A percentile compares a stretch with the other conserved stretches of the same genome.
Evolutionary conservation across 37 sponge, comb jelly and placozoan species (phyloP).

Genomic region (Theonella swinhoei): DNA sequence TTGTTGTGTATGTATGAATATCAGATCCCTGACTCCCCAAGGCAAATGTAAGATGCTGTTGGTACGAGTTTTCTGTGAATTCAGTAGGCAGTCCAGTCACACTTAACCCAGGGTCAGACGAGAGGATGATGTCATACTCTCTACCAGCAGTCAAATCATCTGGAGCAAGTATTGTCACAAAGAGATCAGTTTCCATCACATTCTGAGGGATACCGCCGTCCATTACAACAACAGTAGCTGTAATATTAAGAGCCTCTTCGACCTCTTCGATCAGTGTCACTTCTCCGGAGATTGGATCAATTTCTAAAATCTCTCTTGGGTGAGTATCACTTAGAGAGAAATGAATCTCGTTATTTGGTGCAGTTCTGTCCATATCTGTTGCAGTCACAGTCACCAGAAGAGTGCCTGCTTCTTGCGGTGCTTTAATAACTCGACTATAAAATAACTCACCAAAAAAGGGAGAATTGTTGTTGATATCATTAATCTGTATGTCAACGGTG

Average conservation of each 20-base stretch:
- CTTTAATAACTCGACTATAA: conserved; percentile 28
- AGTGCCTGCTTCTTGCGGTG: conserved; percentile 13
- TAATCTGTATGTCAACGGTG: conserved; percentile 14
- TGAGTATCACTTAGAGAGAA: conserved; percentile 20
- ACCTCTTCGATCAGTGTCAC: conserved; percentile 6
- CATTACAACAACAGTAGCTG: conserved; percentile 23
- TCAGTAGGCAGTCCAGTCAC: conserved; percentile 12
- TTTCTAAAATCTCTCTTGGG: conserved; percentile 19
- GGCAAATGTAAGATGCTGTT: conserved; percentile 50
- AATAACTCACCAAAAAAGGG: conserved; percentile 29
- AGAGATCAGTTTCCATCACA: conserved; percentile 9
- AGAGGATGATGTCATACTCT: conserved; percentile 22
- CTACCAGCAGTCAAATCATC: conserved; percentile 38
- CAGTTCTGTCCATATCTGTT: conserved; percentile 50
- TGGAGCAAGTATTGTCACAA: conserved; percentile 20
- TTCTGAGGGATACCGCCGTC: conserved; percentile 27
- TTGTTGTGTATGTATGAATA: conserved; percentile 16
- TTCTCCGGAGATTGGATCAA: conserved; percentile 31
- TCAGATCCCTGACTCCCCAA: conserved; percentile 11
- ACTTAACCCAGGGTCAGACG: conserved; percentile 10
- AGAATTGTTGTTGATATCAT: conserved; percentile 62
- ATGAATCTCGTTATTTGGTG: conserved; percentile 12
- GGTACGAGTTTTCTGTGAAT: conserved; percentile 2
- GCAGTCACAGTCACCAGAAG: conserved; percentile 34
- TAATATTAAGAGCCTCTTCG: background rate